phyloP scores from a whole-genome alignment of 2,113 vertebrate species.

The Phrynocephalus versicolor region DNA sequence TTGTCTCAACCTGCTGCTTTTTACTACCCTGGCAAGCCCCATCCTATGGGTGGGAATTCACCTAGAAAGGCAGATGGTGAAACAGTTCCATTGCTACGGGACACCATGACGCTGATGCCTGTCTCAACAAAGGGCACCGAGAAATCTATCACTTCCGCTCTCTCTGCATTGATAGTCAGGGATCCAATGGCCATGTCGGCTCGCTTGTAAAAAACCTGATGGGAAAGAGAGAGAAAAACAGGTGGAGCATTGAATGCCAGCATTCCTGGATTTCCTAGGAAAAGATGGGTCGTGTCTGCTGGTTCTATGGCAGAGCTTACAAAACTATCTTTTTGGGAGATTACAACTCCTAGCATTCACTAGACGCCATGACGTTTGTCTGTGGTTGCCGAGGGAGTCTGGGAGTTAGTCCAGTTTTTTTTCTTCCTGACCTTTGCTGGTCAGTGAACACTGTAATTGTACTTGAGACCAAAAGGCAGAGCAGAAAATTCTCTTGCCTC shows the following conservation, averaged over 20 bases:
- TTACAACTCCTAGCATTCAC: too few relatives aligned
- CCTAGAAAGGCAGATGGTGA: constrained; percentile 92
- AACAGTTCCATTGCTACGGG: constrained; percentile 90
- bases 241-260: background rate
- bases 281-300: too few relatives aligned
- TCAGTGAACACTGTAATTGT: background rate
- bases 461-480: background rate
- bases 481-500: background rate
- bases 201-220: constrained; percentile 86
- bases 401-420: too few relatives aligned
- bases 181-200: constrained; percentile 95
- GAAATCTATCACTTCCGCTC: constrained; percentile 91
- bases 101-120: constrained; percentile 93
- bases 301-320: too few relatives aligned
- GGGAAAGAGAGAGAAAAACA: constrained; percentile 5
- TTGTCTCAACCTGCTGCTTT: background rate
- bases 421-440: background rate
- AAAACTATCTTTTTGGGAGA: too few relatives aligned
- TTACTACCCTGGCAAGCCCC: background rate
- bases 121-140: constrained; percentile 93
- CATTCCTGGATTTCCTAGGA: background rate
- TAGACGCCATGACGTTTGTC: too few relatives aligned
- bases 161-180: constrained; percentile 90
- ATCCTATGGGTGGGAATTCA: constrained; percentile 59
- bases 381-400: too few relatives aligned